Evolutionary conservation across 2,797 vertebrate species (phyloP).

Genomic region (Sebastes variabilis): DNA sequence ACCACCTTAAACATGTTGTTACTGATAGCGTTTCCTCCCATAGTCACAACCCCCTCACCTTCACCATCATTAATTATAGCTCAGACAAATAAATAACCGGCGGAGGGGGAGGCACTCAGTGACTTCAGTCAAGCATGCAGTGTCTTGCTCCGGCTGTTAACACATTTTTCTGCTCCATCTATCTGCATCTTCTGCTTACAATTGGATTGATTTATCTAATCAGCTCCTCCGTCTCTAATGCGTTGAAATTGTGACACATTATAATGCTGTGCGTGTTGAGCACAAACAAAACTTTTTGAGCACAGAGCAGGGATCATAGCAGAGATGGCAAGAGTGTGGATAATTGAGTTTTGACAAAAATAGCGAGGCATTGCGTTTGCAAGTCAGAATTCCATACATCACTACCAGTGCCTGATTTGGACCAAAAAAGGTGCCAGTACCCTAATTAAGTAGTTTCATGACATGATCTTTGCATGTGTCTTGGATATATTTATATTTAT

Average conservation of each 20-base stretch:
- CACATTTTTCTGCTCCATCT: constrained; percentile 34
- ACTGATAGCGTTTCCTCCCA: constrained; percentile 47
- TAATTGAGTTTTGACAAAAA: not conserved
- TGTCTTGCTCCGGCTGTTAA: constrained; percentile 37
- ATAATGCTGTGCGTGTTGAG: not conserved
- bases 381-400: no score
- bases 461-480: no score
- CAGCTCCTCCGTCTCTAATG: not conserved
- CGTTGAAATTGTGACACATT: not conserved
- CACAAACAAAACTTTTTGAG: not conserved
- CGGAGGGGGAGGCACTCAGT: constrained; percentile 21
- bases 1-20: constrained; percentile 45
- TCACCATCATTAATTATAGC: constrained; percentile 58
- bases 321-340: not conserved
- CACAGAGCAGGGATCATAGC: not conserved
- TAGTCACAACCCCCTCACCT: constrained; percentile 45
- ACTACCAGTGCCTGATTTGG: no score
- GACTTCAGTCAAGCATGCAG: constrained; percentile 35
- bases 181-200: constrained; percentile 3
- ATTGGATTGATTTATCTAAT: constrained; percentile 9
- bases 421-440: no score
- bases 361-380: not conserved
- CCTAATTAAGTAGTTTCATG: no score
- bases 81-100: constrained; percentile 65
- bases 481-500: no score